Evolutionary conservation across 2,797 vertebrate species (phyloP).

Genomic region (Crocidura indochinensis): DNA sequence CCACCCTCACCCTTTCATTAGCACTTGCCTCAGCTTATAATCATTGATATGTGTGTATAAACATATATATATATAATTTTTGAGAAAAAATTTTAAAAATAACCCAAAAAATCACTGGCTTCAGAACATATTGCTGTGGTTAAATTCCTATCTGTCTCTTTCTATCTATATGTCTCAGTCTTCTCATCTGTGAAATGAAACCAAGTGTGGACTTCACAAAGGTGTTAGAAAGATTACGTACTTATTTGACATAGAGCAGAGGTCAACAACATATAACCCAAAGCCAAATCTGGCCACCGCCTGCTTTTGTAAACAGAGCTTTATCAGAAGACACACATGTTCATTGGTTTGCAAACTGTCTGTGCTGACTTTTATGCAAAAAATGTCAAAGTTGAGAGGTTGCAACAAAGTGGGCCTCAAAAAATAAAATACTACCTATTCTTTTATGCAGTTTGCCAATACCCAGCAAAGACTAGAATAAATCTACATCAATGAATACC

Average conservation of each 20-base stretch:
- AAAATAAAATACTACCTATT: conserved; percentile 16
- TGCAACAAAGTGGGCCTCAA: not conserved
- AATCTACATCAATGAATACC: conserved; percentile 15
- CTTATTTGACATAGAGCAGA: not conserved
- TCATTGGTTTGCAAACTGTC: not conserved
- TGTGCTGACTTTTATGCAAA: not conserved
- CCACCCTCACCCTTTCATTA: not conserved
- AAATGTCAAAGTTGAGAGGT: not conserved
- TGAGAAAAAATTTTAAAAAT: not conserved
- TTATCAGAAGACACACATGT: not conserved
- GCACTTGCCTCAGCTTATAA: not conserved
- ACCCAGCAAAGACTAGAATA: not conserved
- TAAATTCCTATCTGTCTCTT: not conserved
- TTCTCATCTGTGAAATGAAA: conserved; percentile 24
- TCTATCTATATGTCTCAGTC: not conserved
- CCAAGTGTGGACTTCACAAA: not conserved
- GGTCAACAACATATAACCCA: not conserved
- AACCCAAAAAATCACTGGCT: not conserved
- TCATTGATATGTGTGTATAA: not conserved
- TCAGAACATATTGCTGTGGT: not conserved
- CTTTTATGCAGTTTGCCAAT: not conserved
- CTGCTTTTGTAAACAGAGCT: conserved; percentile 35
- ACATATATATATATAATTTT: no score
- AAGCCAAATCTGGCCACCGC: not conserved
- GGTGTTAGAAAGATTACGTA: conserved; percentile 23